Evolutionary conservation across 2,888 invertebrate genomes (phyloP), one percentile per base, ranked within the genome.

Genomic region (Maniola hyperantus): DNA sequence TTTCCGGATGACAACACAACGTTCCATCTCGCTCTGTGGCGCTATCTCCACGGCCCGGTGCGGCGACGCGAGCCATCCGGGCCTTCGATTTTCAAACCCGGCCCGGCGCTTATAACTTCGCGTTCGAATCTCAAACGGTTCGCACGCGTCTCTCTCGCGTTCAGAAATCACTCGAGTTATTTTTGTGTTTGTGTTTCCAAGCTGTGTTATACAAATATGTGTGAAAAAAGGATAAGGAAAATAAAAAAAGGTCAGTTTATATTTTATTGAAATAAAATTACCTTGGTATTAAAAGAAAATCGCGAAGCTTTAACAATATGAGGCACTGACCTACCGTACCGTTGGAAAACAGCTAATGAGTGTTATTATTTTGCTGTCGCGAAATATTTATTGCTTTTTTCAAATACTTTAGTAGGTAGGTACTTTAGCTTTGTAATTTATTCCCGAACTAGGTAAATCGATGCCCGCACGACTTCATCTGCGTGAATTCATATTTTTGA

Each of bases 161-260:
- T 60, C 50, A 33, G 53, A 69, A 62, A 20, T 20, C 57, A 20
- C 64, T 70, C 39, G 66, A 64, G 66, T 68, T 68, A 50, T 67
- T 70, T 65, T 68, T 64, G 70, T 72, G 69, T 66, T 73, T 72
- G 76, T 77, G 74, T 71, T 73, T 72, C 67, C 71, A 79, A 76
- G 64, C 77, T 84, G 84, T 81, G 79, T 73, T 71, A 69, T 71
- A 68, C 75, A 69, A 82, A 73, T 57, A 88, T 89, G 89, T 89
- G 89, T 83, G 85, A 89, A 72, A 89, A 87, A 78, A 83, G 87
- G 72, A 79, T 73, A 51, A 84, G 83, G 68, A 87, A 85, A 74
- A 78, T 84, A 18, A 87, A 83, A 67, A 88, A 79, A 83, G 87
- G 89, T 89, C 69, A n/a, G 79, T 69, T 44, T 60, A 11, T 54